Percentiles rank a stretch among this genome's conserved stretches.
These are phyloP conservation scores for Brachyistius frenatus DNA, from an alignment of 2,113 vertebrate species.

Conservation along the genomic window DNA sequence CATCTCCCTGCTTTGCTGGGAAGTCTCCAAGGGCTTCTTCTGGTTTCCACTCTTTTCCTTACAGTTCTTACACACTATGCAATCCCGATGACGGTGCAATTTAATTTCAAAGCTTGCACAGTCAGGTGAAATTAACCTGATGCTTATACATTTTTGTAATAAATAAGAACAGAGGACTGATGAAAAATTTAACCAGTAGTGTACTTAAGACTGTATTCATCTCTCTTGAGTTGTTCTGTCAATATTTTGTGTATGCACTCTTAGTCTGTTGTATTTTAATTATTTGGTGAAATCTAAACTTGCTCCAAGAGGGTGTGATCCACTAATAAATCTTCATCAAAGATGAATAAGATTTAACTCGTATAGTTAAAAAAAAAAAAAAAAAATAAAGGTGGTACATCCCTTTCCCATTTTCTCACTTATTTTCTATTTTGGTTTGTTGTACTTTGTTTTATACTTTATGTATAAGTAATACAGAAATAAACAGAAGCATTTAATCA, in stretches of 20 bases:
- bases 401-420: slow-evolving; percentile 58
- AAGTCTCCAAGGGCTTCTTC: slow-evolving; percentile 66
- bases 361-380: slow-evolving; percentile 35
- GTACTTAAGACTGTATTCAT: slow-evolving; percentile 66
- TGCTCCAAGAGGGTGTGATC: slow-evolving; percentile 50
- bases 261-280: slow-evolving; percentile 75
- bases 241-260: slow-evolving; percentile 75
- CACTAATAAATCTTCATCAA: slow-evolving; percentile 52
- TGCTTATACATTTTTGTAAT: slow-evolving; percentile 72
- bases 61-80: slow-evolving; percentile 80
- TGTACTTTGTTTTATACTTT: slow-evolving; percentile 84
- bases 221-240: slow-evolving; percentile 68
- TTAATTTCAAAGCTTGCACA: slow-evolving; percentile 71
- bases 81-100: slow-evolving; percentile 74
- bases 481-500: slow-evolving; percentile 79
- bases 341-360: slow-evolving; percentile 44
- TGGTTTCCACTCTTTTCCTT: slow-evolving; percentile 56
- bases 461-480: slow-evolving; percentile 77
- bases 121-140: slow-evolving; percentile 63
- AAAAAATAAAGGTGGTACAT: slow-evolving; percentile 56
- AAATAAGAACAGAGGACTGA: slow-evolving; percentile 60
- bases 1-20: slow-evolving; percentile 60
- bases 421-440: slow-evolving; percentile 80
- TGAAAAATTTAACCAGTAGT: slow-evolving; percentile 57
- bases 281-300: slow-evolving; percentile 66